Evolutionary conservation across 2,888 invertebrate species (phyloP).

Genomic region (Bellardia pandia): DNA sequence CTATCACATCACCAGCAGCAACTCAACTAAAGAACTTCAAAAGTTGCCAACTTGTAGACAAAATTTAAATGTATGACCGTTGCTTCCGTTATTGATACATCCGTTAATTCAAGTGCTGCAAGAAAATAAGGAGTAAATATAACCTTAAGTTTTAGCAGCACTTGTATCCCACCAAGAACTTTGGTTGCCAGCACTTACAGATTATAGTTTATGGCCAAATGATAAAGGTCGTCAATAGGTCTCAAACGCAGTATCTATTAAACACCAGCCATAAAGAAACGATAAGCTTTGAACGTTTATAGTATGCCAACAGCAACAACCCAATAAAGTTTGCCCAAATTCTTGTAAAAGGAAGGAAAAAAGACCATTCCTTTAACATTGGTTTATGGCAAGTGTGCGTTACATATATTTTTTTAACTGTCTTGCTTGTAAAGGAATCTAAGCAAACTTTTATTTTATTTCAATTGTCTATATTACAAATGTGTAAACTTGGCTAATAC

Average conservation of each 20-base stretch:
- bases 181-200: conserved; percentile 81
- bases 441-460: conserved; percentile 66
- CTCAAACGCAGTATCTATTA: conserved; percentile 74
- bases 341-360: conserved; percentile 26
- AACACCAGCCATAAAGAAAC: conserved; percentile 35
- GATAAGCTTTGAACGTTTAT: not conserved
- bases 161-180: conserved; percentile 43
- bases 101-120: conserved; percentile 73
- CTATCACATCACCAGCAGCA: conserved; percentile 42
- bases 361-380: conserved; percentile 30
- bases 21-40: conserved; percentile 64
- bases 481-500: conserved; percentile 58
- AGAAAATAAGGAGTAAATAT: conserved; percentile 44
- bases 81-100: conserved; percentile 78
- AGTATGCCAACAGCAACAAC: not conserved
- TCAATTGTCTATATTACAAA: conserved; percentile 65
- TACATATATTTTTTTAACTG: conserved; percentile 13
- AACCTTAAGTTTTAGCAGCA: conserved; percentile 44
- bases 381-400: conserved; percentile 60
- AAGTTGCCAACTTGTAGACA: conserved; percentile 80
- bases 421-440: conserved; percentile 30
- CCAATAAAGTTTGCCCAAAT: conserved; percentile 9
- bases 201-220: conserved; percentile 82
- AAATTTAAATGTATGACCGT: conserved; percentile 83
- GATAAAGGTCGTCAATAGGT: conserved; percentile 83